Percentiles rank a stretch among this genome's conserved stretches.
phyloP scores from a whole-genome alignment of 2,888 invertebrate genomes.

The Drosophila ustulata region DNA sequence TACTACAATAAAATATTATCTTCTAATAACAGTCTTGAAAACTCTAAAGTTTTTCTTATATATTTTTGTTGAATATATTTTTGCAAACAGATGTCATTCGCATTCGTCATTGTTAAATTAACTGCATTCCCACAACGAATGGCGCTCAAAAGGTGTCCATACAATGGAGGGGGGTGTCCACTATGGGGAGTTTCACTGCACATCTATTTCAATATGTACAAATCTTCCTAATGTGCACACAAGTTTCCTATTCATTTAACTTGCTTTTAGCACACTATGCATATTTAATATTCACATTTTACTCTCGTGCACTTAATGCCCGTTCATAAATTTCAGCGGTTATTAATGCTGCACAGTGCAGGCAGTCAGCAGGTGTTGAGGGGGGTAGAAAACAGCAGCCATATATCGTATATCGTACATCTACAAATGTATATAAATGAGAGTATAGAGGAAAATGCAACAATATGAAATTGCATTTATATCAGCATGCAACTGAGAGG shows the following conservation, averaged over 20 bases:
- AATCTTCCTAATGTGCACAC: constrained; percentile 9
- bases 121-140: no score
- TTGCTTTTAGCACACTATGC: constrained; percentile 25
- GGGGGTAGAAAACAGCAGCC: constrained; percentile 24
- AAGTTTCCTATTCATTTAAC: constrained; percentile 74
- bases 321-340: constrained; percentile 45
- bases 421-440: constrained; percentile 36
- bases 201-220: not conserved
- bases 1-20: no score
- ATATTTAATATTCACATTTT: constrained; percentile 49
- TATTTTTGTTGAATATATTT: no score
- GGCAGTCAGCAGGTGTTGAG: constrained; percentile 8
- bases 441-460: constrained; percentile 49
- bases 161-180: no score
- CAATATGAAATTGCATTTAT: constrained; percentile 64
- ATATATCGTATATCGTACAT: not conserved
- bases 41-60: no score
- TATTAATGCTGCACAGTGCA: constrained; percentile 30
- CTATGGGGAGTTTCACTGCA: no score
- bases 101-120: no score
- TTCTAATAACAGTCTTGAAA: no score
- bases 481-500: constrained; percentile 40
- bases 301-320: constrained; percentile 43
- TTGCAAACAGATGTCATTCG: no score
- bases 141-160: no score